Base-by-base conservation (phyloP, 2,888 invertebrate species). In the Eristalinus aeneus region DNA sequence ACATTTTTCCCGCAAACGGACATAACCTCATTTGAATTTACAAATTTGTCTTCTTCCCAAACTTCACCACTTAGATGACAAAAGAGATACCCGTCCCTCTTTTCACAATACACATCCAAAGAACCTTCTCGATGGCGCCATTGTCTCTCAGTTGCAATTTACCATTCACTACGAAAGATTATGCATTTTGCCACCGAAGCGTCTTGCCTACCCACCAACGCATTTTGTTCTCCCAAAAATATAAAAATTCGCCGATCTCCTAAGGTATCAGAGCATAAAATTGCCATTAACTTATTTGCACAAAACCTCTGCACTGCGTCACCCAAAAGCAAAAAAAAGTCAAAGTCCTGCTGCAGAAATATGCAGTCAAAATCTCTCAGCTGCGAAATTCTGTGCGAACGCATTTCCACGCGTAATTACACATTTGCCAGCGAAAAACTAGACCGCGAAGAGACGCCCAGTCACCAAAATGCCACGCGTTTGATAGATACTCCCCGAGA, bases 371-470 rank as follows among this genome's bases (percentile, higher is more conserved):
- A 79, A 84, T 72, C 46, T 73, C 73, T 81, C 81, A 81, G 68
- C 73, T 77, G 69, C 56, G 74, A 86, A 81, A 71, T 74, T 71
- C 75, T 46, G 60, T 63, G 65, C 65, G 74, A 71, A 74, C 74
- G 73, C 71, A 83, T 78, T 87, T 87, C 75, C 67, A 87, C 83
- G 87, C 87, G 72, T 60, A 87, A 87, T 87, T 87, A 83, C 78
- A 72, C 58, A 46, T 46, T 75, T 36, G 56, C 61, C 60, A 72
- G 54, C 69, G 67, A 78, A 87, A 87, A 79, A 87, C 63, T 87
- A 83, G 87, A 87, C 87, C 87, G 87, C 87, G 87, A 87, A 87
- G 83, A 87, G 87, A 87, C 87, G 87, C 83, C 79, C 56, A 87
- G 86, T 87, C 83, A 87, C 86, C 86, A 78, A 79, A 79, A 87